These are phyloP conservation scores for Syncerus caffer DNA, from an alignment of 2,797 vertebrate genomes.

Conservation along the genomic window DNA sequence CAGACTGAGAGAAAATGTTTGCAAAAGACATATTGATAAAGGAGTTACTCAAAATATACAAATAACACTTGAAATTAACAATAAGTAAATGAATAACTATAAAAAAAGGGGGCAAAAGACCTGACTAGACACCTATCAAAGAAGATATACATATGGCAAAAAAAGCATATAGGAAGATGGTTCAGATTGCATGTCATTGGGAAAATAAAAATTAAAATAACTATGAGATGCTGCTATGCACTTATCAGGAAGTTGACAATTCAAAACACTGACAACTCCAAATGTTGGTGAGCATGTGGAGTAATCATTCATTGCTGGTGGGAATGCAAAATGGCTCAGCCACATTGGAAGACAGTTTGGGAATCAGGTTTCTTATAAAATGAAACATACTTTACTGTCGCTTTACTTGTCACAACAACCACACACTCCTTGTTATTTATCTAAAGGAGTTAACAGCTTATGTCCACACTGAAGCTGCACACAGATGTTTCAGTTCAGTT, in stretches of 20 bases:
- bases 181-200: neutral
- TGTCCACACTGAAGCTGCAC: accelerated
- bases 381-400: neutral
- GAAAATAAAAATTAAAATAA: neutral
- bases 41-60: neutral
- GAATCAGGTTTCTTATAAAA: neutral
- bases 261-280: neutral
- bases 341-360: neutral
- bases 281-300: neutral
- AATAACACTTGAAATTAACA: neutral
- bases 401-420: neutral
- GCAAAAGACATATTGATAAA: neutral
- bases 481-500: neutral
- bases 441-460: neutral
- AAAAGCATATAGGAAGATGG: neutral
- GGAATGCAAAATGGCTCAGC: neutral
- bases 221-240: neutral
- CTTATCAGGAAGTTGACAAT: no score
- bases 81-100: neutral
- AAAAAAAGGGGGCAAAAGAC: neutral
- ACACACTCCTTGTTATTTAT: neutral
- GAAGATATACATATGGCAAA: neutral
- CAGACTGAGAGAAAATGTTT: neutral
- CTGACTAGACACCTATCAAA: neutral
- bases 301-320: neutral